phyloP scores from a whole-genome alignment of 2,797 vertebrate species.

The Acanthurus tractus region DNA sequence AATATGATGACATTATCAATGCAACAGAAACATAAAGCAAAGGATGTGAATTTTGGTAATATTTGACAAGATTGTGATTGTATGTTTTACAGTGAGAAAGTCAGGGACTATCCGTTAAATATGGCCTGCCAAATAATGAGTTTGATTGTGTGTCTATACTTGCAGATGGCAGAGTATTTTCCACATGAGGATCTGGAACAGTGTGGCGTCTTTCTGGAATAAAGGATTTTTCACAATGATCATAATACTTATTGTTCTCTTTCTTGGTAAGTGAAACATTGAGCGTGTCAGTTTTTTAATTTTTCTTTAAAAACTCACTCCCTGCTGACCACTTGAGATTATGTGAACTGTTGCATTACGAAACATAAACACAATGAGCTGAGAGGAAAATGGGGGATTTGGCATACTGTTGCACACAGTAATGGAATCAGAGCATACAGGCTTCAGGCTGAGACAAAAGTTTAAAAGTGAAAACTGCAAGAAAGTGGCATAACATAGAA shows the following conservation, averaged over 20 bases:
- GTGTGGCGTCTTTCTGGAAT: slow-evolving; percentile 90
- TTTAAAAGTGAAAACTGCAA: not conserved
- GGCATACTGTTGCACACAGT: not conserved
- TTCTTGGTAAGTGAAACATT: slow-evolving; percentile 88
- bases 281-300: not conserved
- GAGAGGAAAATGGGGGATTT: not conserved
- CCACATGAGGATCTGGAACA: slow-evolving; percentile 89
- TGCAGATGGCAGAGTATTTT: slow-evolving; percentile 84
- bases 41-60: not conserved
- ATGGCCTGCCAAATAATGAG: not conserved
- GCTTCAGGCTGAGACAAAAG: too few relatives aligned
- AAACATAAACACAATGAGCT: not conserved
- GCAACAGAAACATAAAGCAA: not conserved
- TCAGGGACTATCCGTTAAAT: not conserved
- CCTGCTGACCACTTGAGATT: not conserved
- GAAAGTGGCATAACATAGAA: not conserved
- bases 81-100: not conserved
- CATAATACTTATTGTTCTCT: slow-evolving; percentile 91
- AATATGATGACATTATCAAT: not conserved
- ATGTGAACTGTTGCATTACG: not conserved
- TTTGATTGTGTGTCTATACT: slow-evolving; percentile 13
- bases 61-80: not conserved
- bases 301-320: not conserved
- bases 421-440: too few relatives aligned
- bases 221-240: slow-evolving; percentile 94